Conservation (phyloP, 2,113 vertebrate genomes). For the Channa argus region DNA sequence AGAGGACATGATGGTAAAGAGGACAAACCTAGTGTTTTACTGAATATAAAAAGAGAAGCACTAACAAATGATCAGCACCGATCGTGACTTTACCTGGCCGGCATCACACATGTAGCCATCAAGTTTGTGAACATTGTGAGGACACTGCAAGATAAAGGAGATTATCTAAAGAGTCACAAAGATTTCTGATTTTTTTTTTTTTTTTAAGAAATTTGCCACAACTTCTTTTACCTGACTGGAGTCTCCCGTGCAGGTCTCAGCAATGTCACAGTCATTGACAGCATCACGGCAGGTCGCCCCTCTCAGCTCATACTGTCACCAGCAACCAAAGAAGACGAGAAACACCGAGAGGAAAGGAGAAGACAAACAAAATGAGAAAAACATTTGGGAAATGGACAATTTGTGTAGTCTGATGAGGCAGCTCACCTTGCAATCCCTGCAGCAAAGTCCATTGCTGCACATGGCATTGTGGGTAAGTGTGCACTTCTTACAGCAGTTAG, state of each 20-base stretch:
- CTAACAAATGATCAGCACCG: neutral
- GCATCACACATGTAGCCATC: conserved; percentile 94
- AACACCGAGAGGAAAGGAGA: neutral
- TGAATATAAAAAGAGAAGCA: neutral
- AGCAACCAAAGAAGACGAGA: neutral
- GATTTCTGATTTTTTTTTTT: neutral
- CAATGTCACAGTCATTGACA: conserved; percentile 94
- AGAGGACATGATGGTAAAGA: neutral
- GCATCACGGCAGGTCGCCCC: conserved; percentile 90
- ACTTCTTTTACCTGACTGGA: conserved; percentile 89
- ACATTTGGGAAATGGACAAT: neutral
- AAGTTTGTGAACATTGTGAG: conserved; percentile 95
- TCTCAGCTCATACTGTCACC: conserved; percentile 89
- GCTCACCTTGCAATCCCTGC: conserved; percentile 91
- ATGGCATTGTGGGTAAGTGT: conserved; percentile 97
- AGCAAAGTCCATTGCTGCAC: conserved; percentile 97
- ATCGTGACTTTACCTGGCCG: conserved; percentile 86
- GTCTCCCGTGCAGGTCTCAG: conserved; percentile 93
- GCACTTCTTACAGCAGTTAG: conserved; percentile 97
- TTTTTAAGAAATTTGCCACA: neutral
- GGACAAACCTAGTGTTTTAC: neutral
- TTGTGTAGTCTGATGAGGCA: neutral
- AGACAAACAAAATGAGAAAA: neutral
- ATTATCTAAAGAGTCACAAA: neutral
- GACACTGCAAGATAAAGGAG: conserved; percentile 85